Conservation (phyloP, 2,888 invertebrate species). For the Ischnura elegans region DNA sequence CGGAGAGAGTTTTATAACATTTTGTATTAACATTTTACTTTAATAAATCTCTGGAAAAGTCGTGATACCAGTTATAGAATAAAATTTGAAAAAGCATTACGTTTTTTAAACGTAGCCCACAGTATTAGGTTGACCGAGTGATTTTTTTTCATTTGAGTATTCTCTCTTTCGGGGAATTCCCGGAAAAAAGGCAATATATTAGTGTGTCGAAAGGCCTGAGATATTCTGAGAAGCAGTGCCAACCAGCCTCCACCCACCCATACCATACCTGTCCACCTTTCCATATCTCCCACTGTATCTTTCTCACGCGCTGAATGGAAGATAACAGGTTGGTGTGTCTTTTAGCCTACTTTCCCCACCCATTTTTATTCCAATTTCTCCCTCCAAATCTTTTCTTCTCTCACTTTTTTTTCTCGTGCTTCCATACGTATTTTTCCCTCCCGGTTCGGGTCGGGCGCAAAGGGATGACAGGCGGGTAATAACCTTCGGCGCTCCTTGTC, state of each 20-base stretch:
- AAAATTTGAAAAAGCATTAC: too few relatives aligned
- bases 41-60: too few relatives aligned
- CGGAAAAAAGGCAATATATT: neutral
- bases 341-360: neutral
- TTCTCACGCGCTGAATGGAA: conserved; percentile 49
- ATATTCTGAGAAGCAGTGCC: conserved; percentile 30
- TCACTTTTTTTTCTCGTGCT: neutral
- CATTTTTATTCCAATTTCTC: conserved; percentile 43
- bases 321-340: conserved; percentile 65
- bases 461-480: conserved; percentile 60
- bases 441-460: conserved; percentile 58
- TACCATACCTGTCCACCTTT: neutral
- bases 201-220: conserved; percentile 10
- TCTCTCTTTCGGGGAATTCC: neutral
- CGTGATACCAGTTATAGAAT: too few relatives aligned
- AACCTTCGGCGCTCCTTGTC: conserved; percentile 58
- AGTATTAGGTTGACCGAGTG: neutral
- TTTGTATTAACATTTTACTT: too few relatives aligned
- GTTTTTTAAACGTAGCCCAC: too few relatives aligned
- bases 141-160: neutral
- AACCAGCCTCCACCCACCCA: neutral
- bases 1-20: too few relatives aligned
- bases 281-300: conserved; percentile 32
- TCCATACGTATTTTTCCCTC: conserved; percentile 18
- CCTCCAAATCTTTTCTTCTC: conserved; percentile 23